A percentile compares a stretch with the other conserved stretches of the same genome.
Conservation (phyloP, 1,140 invertebrate genomes). For the Alviniconcha marisindica region DNA sequence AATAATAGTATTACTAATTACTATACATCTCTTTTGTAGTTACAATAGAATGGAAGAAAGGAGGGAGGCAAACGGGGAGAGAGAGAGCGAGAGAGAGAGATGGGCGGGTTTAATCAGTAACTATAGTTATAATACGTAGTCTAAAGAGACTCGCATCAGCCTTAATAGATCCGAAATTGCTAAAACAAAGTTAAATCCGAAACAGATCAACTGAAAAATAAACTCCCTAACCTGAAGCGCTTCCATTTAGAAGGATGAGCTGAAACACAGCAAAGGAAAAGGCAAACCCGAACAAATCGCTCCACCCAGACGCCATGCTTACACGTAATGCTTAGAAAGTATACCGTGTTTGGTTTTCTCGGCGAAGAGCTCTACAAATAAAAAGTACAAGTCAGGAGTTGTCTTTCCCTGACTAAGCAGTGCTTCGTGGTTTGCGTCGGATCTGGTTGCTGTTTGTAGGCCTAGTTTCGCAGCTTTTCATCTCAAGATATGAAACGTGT, state of each 20-base stretch:
- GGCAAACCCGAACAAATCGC: not conserved
- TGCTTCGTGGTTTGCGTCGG: no score
- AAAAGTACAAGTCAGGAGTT: no score
- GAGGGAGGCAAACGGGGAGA: no score
- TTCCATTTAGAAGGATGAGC: not conserved
- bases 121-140: not conserved
- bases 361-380: not conserved
- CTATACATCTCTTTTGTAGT: no score
- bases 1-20: no score
- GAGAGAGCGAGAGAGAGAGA: not conserved
- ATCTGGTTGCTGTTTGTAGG: no score
- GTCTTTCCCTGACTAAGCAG: not conserved
- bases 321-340: constrained; percentile 43
- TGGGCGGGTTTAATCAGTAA: not conserved
- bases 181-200: not conserved
- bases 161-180: not conserved
- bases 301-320: constrained; percentile 40
- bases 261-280: constrained; percentile 34
- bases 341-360: not conserved
- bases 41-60: not conserved
- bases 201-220: not conserved
- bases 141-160: not conserved
- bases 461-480: no score
- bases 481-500: not conserved
- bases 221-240: not conserved